These are phyloP conservation scores for Psittacula derbiana DNA, from an alignment of 2,797 vertebrate species.

Conservation along the genomic window DNA sequence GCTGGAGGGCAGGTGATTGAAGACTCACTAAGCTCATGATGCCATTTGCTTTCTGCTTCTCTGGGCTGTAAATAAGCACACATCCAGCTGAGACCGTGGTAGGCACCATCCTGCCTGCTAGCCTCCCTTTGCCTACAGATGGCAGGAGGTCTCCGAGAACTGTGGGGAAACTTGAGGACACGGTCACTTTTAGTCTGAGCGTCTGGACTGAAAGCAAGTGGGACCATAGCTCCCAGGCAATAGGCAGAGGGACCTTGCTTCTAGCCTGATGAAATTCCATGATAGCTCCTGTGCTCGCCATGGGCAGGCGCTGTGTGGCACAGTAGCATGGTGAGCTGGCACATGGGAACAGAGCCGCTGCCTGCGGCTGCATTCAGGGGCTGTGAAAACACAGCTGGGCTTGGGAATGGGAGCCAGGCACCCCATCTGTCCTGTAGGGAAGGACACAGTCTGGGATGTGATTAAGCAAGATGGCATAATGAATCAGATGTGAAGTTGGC, in stretches of 20 bases:
- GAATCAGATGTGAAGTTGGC: neutral
- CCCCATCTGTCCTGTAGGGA: neutral
- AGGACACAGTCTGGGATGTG: neutral
- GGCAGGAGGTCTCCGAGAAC: neutral
- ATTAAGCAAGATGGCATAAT: neutral
- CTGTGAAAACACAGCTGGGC: neutral
- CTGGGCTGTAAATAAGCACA: neutral
- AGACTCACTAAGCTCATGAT: neutral
- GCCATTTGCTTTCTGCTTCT: neutral
- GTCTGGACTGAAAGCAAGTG: neutral
- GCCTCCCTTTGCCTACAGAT: neutral
- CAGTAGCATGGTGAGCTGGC: neutral
- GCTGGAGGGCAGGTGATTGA: neutral
- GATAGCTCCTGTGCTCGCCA: rapidly evolving
- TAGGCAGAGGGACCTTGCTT: neutral
- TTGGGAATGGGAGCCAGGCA: neutral
- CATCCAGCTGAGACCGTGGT: neutral
- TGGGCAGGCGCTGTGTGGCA: neutral
- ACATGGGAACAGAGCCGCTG: neutral
- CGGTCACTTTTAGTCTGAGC: neutral
- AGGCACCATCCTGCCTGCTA: neutral
- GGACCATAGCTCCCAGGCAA: neutral
- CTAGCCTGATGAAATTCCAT: no score
- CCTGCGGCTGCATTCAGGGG: rapidly evolving
- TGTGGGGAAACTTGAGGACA: neutral